These are phyloP conservation scores for Sparidentex hasta DNA, from an alignment of 2,797 vertebrate species.

Conservation along the genomic window DNA sequence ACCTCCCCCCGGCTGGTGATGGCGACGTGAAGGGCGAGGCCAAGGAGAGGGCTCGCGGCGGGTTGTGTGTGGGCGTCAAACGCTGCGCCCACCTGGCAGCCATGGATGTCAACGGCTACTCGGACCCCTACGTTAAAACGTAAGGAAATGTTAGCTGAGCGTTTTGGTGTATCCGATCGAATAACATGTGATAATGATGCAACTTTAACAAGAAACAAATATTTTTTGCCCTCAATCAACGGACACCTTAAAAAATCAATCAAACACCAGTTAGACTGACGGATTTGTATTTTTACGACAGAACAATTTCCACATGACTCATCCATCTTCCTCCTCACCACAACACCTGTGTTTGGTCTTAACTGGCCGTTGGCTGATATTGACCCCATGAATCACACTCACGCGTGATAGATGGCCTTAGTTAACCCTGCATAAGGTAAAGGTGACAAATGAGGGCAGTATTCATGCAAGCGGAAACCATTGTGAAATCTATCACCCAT, in stretches of 20 bases:
- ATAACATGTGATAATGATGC: not conserved
- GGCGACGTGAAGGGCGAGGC: constrained; percentile 76
- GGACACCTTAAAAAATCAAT: constrained; percentile 4
- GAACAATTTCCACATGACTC: constrained; percentile 36
- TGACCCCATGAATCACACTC: constrained; percentile 57
- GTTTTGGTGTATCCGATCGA: not conserved
- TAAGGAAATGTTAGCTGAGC: constrained; percentile 70
- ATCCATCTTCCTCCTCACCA: constrained; percentile 11
- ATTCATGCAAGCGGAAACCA: constrained; percentile 36
- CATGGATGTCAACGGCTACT: constrained; percentile 94
- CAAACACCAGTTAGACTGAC: constrained; percentile 26
- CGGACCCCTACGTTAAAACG: constrained; percentile 95
- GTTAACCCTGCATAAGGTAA: constrained; percentile 34
- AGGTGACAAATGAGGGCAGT: constrained; percentile 50
- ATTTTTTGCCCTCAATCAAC: not conserved
- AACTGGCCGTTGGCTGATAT: constrained; percentile 27
- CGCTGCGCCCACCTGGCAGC: constrained; percentile 93
- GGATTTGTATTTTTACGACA: constrained; percentile 27
- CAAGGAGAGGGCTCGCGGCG: constrained; percentile 85
- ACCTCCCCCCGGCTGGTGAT: constrained; percentile 76
- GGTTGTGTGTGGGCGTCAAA: constrained; percentile 90
- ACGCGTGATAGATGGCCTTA: constrained; percentile 42
- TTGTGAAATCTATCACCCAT: constrained; percentile 33
- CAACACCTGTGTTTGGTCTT: constrained; percentile 27
- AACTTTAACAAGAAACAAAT: not conserved